Conservation (phyloP, 2,113 vertebrate genomes). For the Shinisaurus crocodilurus region DNA sequence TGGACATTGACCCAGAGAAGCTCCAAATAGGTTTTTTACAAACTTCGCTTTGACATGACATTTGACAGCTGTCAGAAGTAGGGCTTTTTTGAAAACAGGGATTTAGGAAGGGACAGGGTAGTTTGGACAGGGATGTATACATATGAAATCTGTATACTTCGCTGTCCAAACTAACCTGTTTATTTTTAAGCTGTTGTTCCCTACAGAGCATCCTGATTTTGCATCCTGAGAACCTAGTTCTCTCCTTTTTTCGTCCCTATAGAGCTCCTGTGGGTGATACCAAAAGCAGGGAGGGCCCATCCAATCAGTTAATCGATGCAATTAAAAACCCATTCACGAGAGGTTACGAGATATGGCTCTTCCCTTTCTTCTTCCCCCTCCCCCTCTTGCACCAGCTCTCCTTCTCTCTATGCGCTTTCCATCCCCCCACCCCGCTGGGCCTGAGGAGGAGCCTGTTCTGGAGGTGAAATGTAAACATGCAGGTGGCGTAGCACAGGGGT, state of each 20-base stretch:
- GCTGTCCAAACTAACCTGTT: too few relatives aligned
- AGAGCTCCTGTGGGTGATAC: not conserved
- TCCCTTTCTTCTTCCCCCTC: not conserved
- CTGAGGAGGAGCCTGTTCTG: not conserved
- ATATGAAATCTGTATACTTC: too few relatives aligned
- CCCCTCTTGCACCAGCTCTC: not conserved
- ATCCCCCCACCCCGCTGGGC: not conserved
- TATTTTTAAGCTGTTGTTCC: not conserved
- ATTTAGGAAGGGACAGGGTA: too few relatives aligned
- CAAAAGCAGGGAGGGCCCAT: not conserved
- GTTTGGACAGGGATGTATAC: too few relatives aligned
- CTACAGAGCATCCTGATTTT: too few relatives aligned
- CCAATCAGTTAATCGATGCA: not conserved
- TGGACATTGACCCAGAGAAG: too few relatives aligned
- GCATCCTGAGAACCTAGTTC: too few relatives aligned
- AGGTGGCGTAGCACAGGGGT: not conserved
- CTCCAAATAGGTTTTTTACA: too few relatives aligned
- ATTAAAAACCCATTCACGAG: not conserved
- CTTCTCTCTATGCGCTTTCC: not conserved
- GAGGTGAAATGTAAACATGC: not conserved
- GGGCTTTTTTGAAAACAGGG: too few relatives aligned
- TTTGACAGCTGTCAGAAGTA: too few relatives aligned
- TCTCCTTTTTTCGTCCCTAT: too few relatives aligned
- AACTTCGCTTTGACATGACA: too few relatives aligned
- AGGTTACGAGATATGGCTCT: not conserved